Evolutionary conservation across 2,113 vertebrate genomes (phyloP), one percentile per base, ranked within the genome.

Genomic region (Empidonax traillii): DNA sequence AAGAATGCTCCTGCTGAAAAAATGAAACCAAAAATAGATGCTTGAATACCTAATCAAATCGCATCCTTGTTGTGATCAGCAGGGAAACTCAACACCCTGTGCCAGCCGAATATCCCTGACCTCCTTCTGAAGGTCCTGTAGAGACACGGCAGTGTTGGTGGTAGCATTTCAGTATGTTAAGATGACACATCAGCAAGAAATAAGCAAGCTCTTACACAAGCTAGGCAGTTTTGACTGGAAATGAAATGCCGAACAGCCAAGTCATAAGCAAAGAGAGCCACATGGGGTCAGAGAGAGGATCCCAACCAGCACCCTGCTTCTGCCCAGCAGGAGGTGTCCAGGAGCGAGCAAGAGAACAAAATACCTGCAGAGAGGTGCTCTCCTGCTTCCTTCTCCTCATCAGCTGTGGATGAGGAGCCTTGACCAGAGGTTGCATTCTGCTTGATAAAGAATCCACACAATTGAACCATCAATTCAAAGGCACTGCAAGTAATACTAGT

Each of bases 21-120:
- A 89, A 22, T 21, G 27, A 61, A 81, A 86, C 65, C 28, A 72
- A 93, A 96, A 96, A 47, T 80, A 96, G 53, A 16, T 52, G 55
- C 46, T 76, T 14, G 10, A 75, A 96, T 82, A 53, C 33, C 63
- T 76, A 79, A 58, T 62, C 58, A 66, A 69, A 85, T 53, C 8
- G 0, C 24, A 72, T n/a, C 51, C 51, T 90, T 58, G 28, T 46
- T 74, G 51, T 28, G 62, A 35, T 30, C 41, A 31, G 13, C 46
- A 53, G 73, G 79, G 56, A 74, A 91, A 35, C 37, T 80, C 80
- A 88, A 47, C 39, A 30, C 18, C 18, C 52, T 68, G 52, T 4
- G 0, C 52, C 56, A 71, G 14, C 37, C 77, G 69, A n/a, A 85
- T 41, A 51, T 80, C 56, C 68, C 61, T 56, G 53, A 59, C 73